Evolutionary conservation across 2,888 invertebrate genomes (phyloP).

Genomic region (Gryllus longicercus): DNA sequence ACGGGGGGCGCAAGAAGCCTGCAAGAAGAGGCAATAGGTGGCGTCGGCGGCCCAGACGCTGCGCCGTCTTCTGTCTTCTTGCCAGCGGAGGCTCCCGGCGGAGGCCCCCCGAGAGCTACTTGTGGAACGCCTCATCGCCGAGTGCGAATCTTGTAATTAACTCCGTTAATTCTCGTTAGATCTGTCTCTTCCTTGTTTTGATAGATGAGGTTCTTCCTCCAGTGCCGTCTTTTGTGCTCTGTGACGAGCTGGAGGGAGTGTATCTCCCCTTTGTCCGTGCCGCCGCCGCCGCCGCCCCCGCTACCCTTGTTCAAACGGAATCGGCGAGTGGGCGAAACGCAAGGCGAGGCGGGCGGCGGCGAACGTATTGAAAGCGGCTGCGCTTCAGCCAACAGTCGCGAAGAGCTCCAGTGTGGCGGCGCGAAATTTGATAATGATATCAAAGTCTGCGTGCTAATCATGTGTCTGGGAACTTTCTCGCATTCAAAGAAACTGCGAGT

Average conservation of each 20-base stretch:
- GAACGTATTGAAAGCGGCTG: not conserved
- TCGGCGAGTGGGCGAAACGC: too few relatives aligned
- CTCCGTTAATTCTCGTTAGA: conserved; percentile 17
- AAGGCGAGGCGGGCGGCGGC: too few relatives aligned
- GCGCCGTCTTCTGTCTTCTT: too few relatives aligned
- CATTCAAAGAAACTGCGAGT: not conserved
- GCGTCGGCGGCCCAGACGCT: too few relatives aligned
- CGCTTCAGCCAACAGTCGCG: not conserved
- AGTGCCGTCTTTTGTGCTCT: not conserved
- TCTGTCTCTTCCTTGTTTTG: conserved; percentile 17
- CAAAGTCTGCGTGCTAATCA: not conserved
- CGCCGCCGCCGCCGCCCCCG: too few relatives aligned
- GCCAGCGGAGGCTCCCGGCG: too few relatives aligned
- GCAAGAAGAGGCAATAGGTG: too few relatives aligned
- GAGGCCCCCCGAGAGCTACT: not conserved
- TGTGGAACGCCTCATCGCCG: not conserved
- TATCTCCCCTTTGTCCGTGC: not conserved
- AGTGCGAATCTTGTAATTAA: conserved; percentile 2
- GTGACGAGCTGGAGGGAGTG: not conserved
- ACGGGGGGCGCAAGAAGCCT: too few relatives aligned
- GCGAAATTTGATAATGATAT: not conserved
- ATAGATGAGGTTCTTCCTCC: not conserved
- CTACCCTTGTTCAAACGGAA: too few relatives aligned
- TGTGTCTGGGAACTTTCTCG: not conserved
- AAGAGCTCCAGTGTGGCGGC: not conserved